A percentile compares a stretch with the other conserved stretches of the same genome.
Evolutionary conservation across 2,888 invertebrate species (phyloP).

Genomic region (Dorcus parallelipipedus): DNA sequence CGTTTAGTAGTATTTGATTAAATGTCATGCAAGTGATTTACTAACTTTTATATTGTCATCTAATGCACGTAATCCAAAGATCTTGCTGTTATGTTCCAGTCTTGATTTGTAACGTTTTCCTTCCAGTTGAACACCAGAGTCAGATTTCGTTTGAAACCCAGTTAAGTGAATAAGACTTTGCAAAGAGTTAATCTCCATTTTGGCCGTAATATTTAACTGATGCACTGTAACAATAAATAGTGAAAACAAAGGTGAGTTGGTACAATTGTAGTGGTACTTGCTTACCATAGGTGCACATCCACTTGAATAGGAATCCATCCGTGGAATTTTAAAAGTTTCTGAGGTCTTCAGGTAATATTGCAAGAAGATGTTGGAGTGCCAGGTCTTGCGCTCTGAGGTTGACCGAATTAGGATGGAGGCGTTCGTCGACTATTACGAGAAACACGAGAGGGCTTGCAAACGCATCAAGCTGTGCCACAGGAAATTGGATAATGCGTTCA

Average conservation of each 20-base stretch:
- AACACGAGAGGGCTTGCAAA: too few relatives aligned
- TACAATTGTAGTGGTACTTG: constrained; percentile 35
- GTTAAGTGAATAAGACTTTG: constrained; percentile 31
- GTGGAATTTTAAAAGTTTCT: constrained; percentile 78
- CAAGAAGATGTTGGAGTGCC: too few relatives aligned
- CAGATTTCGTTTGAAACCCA: constrained; percentile 32
- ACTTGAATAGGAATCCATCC: constrained; percentile 76
- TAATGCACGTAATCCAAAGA: constrained; percentile 50
- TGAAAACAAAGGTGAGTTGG: background rate
- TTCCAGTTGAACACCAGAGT: constrained; percentile 34
- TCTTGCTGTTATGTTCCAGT: constrained; percentile 49
- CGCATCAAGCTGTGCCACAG: too few relatives aligned
- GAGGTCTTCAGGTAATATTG: constrained; percentile 74
- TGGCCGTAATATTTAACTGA: constrained; percentile 29
- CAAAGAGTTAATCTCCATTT: constrained; percentile 34
- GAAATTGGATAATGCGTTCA: too few relatives aligned
- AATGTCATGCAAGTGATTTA: background rate
- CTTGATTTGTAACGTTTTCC: constrained; percentile 36
- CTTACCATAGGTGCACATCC: constrained; percentile 81
- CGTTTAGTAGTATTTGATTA: too few relatives aligned
- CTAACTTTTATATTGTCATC: constrained; percentile 47
- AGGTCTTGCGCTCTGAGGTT: too few relatives aligned
- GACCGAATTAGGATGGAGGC: too few relatives aligned
- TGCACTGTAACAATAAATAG: constrained; percentile 20
- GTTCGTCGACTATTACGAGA: too few relatives aligned